These are phyloP conservation scores for Potorous gilbertii DNA, from an alignment of 2,797 vertebrate genomes.

Conservation along the genomic window DNA sequence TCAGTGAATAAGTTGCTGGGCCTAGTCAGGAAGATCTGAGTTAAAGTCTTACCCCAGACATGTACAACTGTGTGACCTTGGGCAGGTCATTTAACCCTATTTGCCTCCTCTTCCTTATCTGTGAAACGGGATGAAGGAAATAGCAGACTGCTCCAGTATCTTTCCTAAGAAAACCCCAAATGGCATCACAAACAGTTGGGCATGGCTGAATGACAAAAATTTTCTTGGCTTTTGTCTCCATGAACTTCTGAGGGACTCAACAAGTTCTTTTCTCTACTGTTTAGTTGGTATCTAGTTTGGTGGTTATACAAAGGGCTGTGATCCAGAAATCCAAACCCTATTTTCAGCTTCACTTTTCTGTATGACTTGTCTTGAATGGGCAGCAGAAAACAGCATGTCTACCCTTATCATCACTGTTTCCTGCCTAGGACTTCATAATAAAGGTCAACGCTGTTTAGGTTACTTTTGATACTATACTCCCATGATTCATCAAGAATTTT, in stretches of 20 bases:
- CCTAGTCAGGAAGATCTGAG: too few relatives aligned
- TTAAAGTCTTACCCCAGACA: neutral
- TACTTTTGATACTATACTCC: neutral
- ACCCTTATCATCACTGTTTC: too few relatives aligned
- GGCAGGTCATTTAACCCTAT: too few relatives aligned
- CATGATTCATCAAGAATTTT: too few relatives aligned
- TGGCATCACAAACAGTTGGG: neutral
- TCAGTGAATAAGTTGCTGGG: neutral
- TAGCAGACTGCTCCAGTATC: neutral
- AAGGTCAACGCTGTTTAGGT: neutral
- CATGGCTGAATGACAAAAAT: neutral
- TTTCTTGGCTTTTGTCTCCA: neutral
- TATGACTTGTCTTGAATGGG: neutral
- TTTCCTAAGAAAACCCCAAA: neutral
- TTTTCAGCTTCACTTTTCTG: neutral
- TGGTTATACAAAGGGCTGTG: too few relatives aligned
- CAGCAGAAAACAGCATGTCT: neutral
- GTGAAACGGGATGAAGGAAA: neutral
- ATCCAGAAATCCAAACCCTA: too few relatives aligned
- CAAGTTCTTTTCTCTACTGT: too few relatives aligned
- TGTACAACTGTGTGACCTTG: neutral
- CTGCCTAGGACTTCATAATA: neutral
- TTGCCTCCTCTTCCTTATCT: too few relatives aligned
- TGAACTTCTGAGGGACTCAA: too few relatives aligned
- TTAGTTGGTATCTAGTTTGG: too few relatives aligned